Percentiles rank a stretch among this genome's conserved stretches.
Evolutionary conservation across 2,113 vertebrate species (phyloP).

Genomic region (Isichthys henryi): DNA sequence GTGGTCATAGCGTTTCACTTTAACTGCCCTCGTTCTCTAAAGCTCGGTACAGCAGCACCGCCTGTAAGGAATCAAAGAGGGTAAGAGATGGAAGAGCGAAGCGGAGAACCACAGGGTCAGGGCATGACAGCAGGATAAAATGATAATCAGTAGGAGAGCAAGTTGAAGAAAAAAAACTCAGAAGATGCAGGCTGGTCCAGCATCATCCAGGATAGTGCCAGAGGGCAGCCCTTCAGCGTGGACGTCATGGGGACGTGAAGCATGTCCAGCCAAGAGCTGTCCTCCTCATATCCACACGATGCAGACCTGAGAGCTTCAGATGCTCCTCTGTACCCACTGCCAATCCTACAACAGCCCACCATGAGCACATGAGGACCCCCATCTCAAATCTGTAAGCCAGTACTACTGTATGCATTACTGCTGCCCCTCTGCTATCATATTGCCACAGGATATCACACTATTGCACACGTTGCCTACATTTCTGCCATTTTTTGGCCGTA

Average conservation of each 20-base stretch:
- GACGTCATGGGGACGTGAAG: not conserved
- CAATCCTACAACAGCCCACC: not conserved
- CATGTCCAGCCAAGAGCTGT: not conserved
- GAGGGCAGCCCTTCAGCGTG: not conserved
- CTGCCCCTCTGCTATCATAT: not conserved
- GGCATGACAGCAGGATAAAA: not conserved
- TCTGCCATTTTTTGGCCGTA: not conserved
- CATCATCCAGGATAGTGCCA: not conserved
- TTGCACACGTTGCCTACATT: not conserved
- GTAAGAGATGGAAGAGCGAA: not conserved
- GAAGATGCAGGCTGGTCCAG: not conserved
- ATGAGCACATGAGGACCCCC: not conserved
- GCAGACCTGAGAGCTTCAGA: not conserved
- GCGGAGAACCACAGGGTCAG: not conserved
- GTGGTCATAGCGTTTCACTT: not conserved
- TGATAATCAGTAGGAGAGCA: not conserved
- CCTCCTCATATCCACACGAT: not conserved
- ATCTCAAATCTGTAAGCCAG: not conserved
- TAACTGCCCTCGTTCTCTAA: not conserved
- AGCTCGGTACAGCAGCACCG: not conserved
- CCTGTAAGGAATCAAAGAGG: not conserved
- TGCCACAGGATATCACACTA: not conserved
- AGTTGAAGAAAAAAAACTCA: not conserved
- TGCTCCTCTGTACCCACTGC: not conserved
- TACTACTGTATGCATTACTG: not conserved